These are phyloP conservation scores for Hypselothyrea guttata DNA, from an alignment of 2,888 invertebrate species.

Conservation along the genomic window DNA sequence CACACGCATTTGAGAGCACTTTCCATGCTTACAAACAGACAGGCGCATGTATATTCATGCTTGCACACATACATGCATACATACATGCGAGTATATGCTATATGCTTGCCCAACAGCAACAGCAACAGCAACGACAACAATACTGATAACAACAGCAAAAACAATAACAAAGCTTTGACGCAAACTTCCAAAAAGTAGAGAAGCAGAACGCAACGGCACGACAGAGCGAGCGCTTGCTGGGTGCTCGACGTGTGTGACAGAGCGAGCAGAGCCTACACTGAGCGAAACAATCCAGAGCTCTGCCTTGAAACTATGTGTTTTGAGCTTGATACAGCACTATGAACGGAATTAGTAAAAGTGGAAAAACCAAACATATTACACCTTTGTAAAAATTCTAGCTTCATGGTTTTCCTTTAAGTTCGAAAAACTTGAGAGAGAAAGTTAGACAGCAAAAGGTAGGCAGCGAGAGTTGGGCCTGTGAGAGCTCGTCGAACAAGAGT, in stretches of 20 bases:
- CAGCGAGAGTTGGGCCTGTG: background rate
- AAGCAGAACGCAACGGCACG: constrained; percentile 57
- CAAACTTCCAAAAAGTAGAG: constrained; percentile 60
- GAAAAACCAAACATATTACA: too few species aligned
- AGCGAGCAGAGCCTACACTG: too few species aligned
- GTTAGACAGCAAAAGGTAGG: background rate
- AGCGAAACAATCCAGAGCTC: constrained; percentile 7
- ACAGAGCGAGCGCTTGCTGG: too few species aligned
- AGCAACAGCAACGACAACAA: constrained; percentile 21
- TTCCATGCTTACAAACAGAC: constrained; percentile 36
- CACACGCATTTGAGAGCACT: constrained; percentile 25
- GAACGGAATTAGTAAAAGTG: too few species aligned
- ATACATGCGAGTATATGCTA: constrained; percentile 21
- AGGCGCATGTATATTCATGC: constrained; percentile 11
- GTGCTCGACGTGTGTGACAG: too few species aligned
- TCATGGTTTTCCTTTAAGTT: too few species aligned
- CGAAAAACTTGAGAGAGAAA: too few species aligned
- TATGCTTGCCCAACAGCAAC: constrained; percentile 45
- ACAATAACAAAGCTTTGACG: constrained; percentile 59
- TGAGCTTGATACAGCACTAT: too few species aligned
- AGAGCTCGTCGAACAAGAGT: too few species aligned
- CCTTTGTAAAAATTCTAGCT: too few species aligned
- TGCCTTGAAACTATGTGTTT: too few species aligned
- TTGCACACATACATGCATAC: constrained; percentile 15
- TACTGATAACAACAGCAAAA: constrained; percentile 14